Percentiles rank a stretch among this genome's conserved stretches.
These are phyloP conservation scores for Leuciscus waleckii DNA, from an alignment of 2,797 vertebrate species.

Conservation along the genomic window DNA sequence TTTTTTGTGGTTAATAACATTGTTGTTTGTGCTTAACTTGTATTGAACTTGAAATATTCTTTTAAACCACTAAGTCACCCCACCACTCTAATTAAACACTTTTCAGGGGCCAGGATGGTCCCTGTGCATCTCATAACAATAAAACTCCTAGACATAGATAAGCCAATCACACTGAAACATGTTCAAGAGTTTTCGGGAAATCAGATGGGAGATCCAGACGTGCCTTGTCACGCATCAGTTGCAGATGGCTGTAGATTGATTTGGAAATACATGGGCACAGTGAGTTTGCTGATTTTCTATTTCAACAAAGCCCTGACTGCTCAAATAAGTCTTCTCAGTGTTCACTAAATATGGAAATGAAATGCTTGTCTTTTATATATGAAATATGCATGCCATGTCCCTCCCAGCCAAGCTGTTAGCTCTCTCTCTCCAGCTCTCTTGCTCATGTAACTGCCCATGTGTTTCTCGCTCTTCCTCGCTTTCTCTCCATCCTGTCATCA, in stretches of 20 bases:
- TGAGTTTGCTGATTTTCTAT: slow-evolving; percentile 36
- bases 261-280: slow-evolving; percentile 35
- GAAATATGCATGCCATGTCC: slow-evolving; percentile 46
- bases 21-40: neutral
- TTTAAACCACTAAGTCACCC: neutral
- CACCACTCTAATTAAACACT: neutral
- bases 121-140: slow-evolving; percentile 11
- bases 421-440: slow-evolving; percentile 10
- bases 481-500: slow-evolving; percentile 37
- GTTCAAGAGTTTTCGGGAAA: neutral
- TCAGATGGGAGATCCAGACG: slow-evolving; percentile 37
- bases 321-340: slow-evolving; percentile 24
- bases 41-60: neutral
- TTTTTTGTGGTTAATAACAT: neutral
- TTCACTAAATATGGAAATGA: slow-evolving; percentile 52
- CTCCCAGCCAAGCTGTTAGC: slow-evolving; percentile 38
- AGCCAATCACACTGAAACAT: slow-evolving; percentile 39
- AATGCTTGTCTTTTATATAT: slow-evolving; percentile 44
- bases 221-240: slow-evolving; percentile 24
- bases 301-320: slow-evolving; percentile 21
- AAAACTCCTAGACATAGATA: neutral
- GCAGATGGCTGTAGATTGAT: slow-evolving; percentile 38
- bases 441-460: slow-evolving; percentile 33
- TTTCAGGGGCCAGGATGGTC: neutral
- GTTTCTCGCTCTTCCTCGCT: slow-evolving; percentile 16